Conservation (phyloP, 2,797 vertebrate species). For the Myripristis jacobus region DNA sequence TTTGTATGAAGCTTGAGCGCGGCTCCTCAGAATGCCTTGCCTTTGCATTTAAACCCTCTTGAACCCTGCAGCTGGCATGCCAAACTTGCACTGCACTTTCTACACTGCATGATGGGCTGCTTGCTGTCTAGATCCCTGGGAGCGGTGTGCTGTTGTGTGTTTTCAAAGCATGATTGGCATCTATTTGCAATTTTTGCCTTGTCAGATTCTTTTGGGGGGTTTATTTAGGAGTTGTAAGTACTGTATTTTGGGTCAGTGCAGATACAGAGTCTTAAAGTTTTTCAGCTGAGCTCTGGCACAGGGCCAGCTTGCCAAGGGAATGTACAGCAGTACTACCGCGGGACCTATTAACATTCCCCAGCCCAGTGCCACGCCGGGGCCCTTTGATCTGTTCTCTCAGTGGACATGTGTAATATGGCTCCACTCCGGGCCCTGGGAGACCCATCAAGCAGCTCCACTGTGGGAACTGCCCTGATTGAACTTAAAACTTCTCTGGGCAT, state of each 20-base stretch:
- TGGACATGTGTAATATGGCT: slow-evolving; percentile 63
- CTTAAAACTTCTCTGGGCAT: slow-evolving; percentile 62
- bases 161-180: slow-evolving; percentile 3
- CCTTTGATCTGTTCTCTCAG: slow-evolving; percentile 73
- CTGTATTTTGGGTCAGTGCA: slow-evolving; percentile 10
- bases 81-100: background rate
- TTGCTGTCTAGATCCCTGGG: background rate
- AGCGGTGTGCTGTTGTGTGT: background rate
- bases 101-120: background rate
- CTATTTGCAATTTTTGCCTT: background rate
- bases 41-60: too few species aligned
- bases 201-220: slow-evolving; percentile 5
- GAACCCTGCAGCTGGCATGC: background rate
- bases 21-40: background rate
- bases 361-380: slow-evolving; percentile 39
- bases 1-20: background rate
- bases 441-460: slow-evolving; percentile 32
- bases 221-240: background rate
- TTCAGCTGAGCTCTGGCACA: slow-evolving; percentile 1
- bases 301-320: slow-evolving; percentile 34
- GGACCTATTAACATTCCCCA: slow-evolving; percentile 70
- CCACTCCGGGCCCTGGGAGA: slow-evolving; percentile 61
- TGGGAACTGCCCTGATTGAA: slow-evolving; percentile 69
- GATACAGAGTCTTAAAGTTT: slow-evolving; percentile 13
- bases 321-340: slow-evolving; percentile 36